Percentiles rank a stretch among this genome's conserved stretches.
Conservation (phyloP, 2,797 vertebrate species). For the Tachyglossus aculeatus region DNA sequence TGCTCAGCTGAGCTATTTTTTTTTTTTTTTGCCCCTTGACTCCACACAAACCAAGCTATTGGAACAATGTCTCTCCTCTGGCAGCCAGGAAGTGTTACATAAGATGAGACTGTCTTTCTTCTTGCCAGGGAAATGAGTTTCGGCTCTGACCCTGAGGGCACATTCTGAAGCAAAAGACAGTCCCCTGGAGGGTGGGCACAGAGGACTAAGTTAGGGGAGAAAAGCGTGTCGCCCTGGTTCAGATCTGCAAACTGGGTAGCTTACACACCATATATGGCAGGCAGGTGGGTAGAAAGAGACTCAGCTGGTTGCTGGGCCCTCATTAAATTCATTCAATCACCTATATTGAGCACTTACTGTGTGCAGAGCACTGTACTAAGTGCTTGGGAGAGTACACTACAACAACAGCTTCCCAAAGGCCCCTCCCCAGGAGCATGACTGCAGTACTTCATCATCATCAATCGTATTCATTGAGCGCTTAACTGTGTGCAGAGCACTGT, state of each 20-base stretch:
- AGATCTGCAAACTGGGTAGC: not conserved
- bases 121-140: conserved; percentile 30
- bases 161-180: conserved; percentile 12
- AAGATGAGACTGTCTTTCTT: conserved; percentile 35
- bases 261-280: not conserved
- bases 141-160: conserved; percentile 13
- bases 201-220: not conserved
- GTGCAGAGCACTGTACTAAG: no score
- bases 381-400: no score
- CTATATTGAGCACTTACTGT: no score
- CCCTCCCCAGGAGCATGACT: no score
- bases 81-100: conserved; percentile 18
- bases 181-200: not conserved
- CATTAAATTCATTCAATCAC: no score
- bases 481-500: no score
- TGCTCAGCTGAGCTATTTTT: not conserved
- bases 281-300: not conserved
- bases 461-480: no score
- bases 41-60: conserved; percentile 16
- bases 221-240: not conserved
- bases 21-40: conserved; percentile 9
- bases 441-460: no score
- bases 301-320: no score
- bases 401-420: no score
- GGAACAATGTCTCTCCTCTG: conserved; percentile 27